Evolutionary conservation across 2,797 vertebrate genomes (phyloP).

Genomic region (Peromyscus aztecus): DNA sequence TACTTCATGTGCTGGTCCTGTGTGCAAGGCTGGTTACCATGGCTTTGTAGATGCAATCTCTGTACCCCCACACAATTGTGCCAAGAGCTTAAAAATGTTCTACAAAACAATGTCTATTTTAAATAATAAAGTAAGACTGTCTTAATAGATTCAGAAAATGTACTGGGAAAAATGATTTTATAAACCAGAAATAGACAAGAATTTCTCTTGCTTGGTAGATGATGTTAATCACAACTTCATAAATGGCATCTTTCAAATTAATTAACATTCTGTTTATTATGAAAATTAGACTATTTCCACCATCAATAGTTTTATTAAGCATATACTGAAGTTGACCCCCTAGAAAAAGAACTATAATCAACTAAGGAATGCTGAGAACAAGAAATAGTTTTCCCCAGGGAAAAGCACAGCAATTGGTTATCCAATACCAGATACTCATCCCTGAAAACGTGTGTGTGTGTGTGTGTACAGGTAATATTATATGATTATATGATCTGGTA

Average conservation of each 20-base stretch:
- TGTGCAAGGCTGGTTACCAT: neutral
- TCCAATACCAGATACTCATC: neutral
- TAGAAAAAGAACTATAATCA: neutral
- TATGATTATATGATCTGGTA: neutral
- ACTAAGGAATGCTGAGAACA: neutral
- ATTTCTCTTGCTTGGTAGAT: neutral
- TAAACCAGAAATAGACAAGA: neutral
- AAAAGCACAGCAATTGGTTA: neutral
- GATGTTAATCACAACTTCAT: neutral
- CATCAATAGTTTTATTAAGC: neutral
- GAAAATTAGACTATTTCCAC: neutral
- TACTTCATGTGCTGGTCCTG: neutral
- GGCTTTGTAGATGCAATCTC: neutral
- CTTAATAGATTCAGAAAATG: neutral
- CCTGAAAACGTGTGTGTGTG: neutral
- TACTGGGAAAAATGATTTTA: neutral
- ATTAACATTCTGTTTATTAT: neutral
- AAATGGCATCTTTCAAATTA: neutral
- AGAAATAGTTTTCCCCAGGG: neutral
- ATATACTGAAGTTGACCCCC: neutral
- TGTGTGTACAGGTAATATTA: neutral
- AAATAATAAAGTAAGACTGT: neutral
- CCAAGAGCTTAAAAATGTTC: neutral
- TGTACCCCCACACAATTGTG: neutral
- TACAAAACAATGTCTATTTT: neutral